Conservation (phyloP, 2,113 vertebrate genomes). For the Ptychochromis oligacanthus region DNA sequence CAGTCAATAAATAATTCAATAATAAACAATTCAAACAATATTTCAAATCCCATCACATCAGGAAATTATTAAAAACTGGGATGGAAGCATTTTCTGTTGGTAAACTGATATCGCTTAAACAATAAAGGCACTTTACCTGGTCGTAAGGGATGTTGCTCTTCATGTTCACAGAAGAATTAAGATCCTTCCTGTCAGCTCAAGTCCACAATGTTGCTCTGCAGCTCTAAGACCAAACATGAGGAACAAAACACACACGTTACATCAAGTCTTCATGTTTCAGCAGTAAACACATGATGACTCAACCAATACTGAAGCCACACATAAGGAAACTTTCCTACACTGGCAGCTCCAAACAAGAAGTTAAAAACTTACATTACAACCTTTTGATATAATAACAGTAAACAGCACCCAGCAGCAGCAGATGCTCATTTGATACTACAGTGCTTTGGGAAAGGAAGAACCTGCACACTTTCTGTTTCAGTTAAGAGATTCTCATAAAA, state of each 20-base stretch:
- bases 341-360: not conserved
- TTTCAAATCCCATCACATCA: not conserved
- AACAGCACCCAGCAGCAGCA: fast-evolving
- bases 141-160: slow-evolving; percentile 63
- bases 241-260: not conserved
- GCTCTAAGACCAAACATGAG: slow-evolving; percentile 28
- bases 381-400: not conserved
- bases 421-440: not conserved
- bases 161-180: slow-evolving; percentile 48
- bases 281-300: fast-evolving
- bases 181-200: not conserved
- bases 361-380: not conserved
- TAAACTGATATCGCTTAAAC: not conserved
- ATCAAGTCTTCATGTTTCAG: not conserved
- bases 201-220: not conserved
- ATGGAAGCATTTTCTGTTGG: not conserved
- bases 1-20: not conserved
- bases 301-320: not conserved
- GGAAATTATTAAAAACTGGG: not conserved
- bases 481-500: not conserved
- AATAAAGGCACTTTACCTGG: slow-evolving; percentile 54
- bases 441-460: not conserved
- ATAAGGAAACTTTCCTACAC: fast-evolving
- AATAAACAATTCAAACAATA: not conserved
- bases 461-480: not conserved